These are phyloP conservation scores for Diachasma alloeum DNA, from an alignment of 1,140 invertebrate genomes.

Conservation along the genomic window DNA sequence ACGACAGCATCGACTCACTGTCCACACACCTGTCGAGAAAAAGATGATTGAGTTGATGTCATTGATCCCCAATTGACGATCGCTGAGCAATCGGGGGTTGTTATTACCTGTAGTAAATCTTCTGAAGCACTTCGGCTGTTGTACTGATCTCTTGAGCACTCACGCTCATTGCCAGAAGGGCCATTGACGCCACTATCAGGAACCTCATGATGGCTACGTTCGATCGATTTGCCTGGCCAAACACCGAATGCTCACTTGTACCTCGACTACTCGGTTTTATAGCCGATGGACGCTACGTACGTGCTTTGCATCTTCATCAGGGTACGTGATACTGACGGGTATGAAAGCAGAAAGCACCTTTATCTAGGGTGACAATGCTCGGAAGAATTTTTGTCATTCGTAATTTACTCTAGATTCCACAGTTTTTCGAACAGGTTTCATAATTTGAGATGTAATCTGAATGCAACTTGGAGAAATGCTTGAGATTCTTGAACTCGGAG, in stretches of 20 bases:
- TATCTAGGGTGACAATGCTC: slow-evolving; percentile 54
- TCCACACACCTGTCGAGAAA: slow-evolving; percentile 51
- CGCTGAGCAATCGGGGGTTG: neutral
- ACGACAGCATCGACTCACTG: slow-evolving; percentile 63
- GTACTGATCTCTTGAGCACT: slow-evolving; percentile 45
- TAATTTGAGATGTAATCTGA: neutral
- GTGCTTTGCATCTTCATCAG: slow-evolving; percentile 57
- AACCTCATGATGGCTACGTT: slow-evolving; percentile 50
- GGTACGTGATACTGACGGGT: slow-evolving; percentile 48
- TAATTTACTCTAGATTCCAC: neutral
- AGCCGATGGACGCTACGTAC: slow-evolving; percentile 49
- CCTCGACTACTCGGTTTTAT: slow-evolving; percentile 56
- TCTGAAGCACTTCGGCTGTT: slow-evolving; percentile 49
- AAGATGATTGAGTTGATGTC: neutral
- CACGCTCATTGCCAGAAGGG: slow-evolving; percentile 41
- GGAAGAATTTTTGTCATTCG: neutral
- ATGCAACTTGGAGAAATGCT: neutral
- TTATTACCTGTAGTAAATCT: slow-evolving; percentile 58
- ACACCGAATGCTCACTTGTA: slow-evolving; percentile 57
- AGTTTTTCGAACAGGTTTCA: neutral
- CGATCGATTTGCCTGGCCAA: slow-evolving; percentile 55
- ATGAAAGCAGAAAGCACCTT: slow-evolving; percentile 59
- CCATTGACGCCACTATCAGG: slow-evolving; percentile 41
- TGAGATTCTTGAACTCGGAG: neutral
- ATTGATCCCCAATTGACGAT: neutral